phyloP scores from a whole-genome alignment of 30 jellyfish, hydroid and myxozoan genomes.

The Euphysa ruthae region DNA sequence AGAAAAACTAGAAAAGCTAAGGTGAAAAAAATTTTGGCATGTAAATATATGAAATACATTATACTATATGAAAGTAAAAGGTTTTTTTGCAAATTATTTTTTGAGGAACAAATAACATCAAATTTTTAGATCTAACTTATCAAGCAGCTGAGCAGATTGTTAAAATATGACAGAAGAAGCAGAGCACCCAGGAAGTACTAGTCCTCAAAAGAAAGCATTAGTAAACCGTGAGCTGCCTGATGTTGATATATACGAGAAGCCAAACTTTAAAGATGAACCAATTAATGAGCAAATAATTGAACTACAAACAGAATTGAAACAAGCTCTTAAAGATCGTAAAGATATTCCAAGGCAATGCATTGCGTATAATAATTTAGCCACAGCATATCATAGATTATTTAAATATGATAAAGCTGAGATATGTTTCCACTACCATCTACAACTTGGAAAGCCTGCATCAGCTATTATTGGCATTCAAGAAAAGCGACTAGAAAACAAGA shows the following conservation, averaged over 20 bases:
- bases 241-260: constrained; percentile 57
- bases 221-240: constrained; percentile 44
- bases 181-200: too few species aligned
- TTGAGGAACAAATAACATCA: too few species aligned
- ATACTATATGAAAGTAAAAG: too few species aligned
- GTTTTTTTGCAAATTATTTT: too few species aligned
- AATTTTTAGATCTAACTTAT: too few species aligned
- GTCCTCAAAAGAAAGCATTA: neutral
- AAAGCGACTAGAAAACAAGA: constrained; percentile 47
- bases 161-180: too few species aligned
- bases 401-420: constrained; percentile 84
- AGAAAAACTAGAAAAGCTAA: too few species aligned
- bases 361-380: constrained; percentile 24
- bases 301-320: constrained; percentile 58
- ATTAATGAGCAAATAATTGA: constrained; percentile 36
- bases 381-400: constrained; percentile 76
- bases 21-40: too few species aligned
- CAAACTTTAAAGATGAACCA: constrained; percentile 52
- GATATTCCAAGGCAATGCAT: constrained; percentile 32
- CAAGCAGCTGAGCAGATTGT: too few species aligned
- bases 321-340: constrained; percentile 32
- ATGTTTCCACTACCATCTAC: constrained; percentile 59
- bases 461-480: constrained; percentile 16
- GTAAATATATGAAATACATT: too few species aligned
- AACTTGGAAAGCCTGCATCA: constrained; percentile 39